Conservation (phyloP, 2,888 invertebrate genomes). For the Eustalomyia histrio region DNA sequence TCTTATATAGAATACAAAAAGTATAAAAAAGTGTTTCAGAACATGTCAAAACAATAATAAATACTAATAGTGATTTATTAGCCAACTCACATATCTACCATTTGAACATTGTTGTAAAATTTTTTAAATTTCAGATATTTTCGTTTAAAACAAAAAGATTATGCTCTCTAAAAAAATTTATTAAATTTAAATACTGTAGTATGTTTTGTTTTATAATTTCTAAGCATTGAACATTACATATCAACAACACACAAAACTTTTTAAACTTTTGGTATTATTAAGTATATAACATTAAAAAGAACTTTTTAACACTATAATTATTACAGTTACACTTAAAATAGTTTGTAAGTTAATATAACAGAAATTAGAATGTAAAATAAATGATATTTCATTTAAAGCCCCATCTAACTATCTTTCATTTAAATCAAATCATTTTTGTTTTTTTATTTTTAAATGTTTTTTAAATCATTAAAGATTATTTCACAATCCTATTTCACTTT, state of each 20-base stretch:
- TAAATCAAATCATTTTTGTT: too few species aligned
- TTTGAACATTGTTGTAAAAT: constrained; percentile 25
- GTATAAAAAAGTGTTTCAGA: constrained; percentile 24
- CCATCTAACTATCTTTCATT: too few species aligned
- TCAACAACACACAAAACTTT: background rate
- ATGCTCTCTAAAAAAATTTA: constrained; percentile 14
- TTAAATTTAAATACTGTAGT: background rate
- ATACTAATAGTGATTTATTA: constrained; percentile 60
- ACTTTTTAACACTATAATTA: too few species aligned
- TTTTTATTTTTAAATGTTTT: too few species aligned
- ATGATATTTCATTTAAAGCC: too few species aligned
- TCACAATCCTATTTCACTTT: too few species aligned
- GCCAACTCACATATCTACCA: constrained; percentile 5
- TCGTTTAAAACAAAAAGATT: constrained; percentile 31
- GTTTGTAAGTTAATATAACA: too few species aligned
- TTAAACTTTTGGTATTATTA: too few species aligned
- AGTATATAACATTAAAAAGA: too few species aligned
- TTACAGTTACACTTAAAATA: too few species aligned
- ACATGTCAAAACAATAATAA: constrained; percentile 45
- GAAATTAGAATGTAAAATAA: too few species aligned
- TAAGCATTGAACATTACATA: background rate
- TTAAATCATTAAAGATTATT: too few species aligned
- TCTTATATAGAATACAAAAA: constrained; percentile 11
- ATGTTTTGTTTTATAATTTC: background rate
- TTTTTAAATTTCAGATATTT: constrained; percentile 25